phyloP scores from a whole-genome alignment of 1,140 invertebrate species.

The Heliconius nattereri region DNA sequence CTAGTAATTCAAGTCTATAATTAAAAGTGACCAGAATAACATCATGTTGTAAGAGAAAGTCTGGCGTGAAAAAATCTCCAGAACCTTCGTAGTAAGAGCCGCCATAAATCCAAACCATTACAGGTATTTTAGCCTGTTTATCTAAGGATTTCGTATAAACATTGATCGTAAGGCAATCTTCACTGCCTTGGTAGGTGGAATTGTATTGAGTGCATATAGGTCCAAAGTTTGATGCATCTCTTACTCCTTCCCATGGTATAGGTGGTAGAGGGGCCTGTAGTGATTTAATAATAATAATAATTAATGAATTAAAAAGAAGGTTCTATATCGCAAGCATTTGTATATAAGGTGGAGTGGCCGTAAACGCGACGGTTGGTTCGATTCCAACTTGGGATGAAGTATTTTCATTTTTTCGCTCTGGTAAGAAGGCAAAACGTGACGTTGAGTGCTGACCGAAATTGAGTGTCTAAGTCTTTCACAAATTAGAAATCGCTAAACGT shows the following conservation, averaged over 20 bases:
- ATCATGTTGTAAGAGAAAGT: neutral
- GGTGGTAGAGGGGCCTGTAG: slow-evolving; percentile 54
- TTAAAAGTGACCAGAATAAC: neutral
- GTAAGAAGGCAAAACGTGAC: too few species aligned
- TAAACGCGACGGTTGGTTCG: too few species aligned
- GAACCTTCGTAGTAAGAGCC: slow-evolving; percentile 6
- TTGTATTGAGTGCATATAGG: slow-evolving; percentile 50
- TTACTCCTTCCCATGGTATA: slow-evolving; percentile 47
- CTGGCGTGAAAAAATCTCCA: slow-evolving; percentile 12
- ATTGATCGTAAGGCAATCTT: slow-evolving; percentile 84
- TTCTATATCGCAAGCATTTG: too few species aligned
- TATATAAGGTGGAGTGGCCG: too few species aligned
- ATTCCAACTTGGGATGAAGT: too few species aligned
- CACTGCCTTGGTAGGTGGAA: slow-evolving; percentile 56
- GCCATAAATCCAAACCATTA: slow-evolving; percentile 13
- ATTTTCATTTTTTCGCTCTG: too few species aligned
- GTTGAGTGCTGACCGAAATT: too few species aligned
- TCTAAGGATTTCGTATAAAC: slow-evolving; percentile 44
- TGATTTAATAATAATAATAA: slow-evolving; percentile 10
- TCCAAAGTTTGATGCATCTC: slow-evolving; percentile 50
- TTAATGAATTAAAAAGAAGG: too few species aligned
- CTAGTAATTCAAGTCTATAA: slow-evolving; percentile 58
- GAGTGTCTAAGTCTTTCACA: too few species aligned
- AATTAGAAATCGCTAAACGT: too few species aligned
- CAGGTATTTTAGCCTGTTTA: neutral